Percentiles rank a stretch among this genome's conserved stretches.
phyloP scores from a whole-genome alignment of 1,140 invertebrate species.

The Neomicropteryx cornuta region DNA sequence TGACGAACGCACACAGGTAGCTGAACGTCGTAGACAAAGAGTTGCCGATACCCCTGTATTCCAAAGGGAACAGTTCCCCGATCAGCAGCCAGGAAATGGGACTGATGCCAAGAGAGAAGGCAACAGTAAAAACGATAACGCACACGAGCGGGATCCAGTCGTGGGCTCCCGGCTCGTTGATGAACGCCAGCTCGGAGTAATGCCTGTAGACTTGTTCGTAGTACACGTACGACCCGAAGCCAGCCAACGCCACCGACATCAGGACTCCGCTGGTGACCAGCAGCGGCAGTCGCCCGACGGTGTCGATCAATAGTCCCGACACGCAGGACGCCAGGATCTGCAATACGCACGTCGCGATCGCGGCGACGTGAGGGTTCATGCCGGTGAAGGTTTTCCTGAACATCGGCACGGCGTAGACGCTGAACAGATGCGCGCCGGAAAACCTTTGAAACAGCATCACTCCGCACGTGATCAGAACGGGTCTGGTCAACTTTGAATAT shows the following conservation, averaged over 20 bases:
- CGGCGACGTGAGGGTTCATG: constrained; percentile 72
- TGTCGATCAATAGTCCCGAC: constrained; percentile 70
- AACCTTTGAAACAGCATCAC: constrained; percentile 79
- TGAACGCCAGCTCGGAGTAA: constrained; percentile 23
- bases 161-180: constrained; percentile 36
- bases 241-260: constrained; percentile 69
- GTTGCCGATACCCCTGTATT: constrained; percentile 72
- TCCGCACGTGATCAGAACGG: constrained; percentile 68
- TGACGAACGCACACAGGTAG: constrained; percentile 79
- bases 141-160: constrained; percentile 77
- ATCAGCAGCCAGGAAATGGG: constrained; percentile 82
- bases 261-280: constrained; percentile 69
- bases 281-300: constrained; percentile 62
- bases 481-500: constrained; percentile 47
- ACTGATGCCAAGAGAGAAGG: constrained; percentile 79
- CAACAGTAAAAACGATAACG: constrained; percentile 69
- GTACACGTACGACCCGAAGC: constrained; percentile 71
- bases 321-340: constrained; percentile 66
- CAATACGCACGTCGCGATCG: constrained; percentile 66
- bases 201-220: constrained; percentile 46
- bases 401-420: constrained; percentile 71
- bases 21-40: constrained; percentile 76
- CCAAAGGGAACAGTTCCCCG: constrained; percentile 77
- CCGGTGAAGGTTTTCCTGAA: constrained; percentile 66
- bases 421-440: constrained; percentile 71